Percentiles rank a stretch among this genome's conserved stretches.
Conservation (phyloP, 1,140 invertebrate species). For the Triops longicaudatus region DNA sequence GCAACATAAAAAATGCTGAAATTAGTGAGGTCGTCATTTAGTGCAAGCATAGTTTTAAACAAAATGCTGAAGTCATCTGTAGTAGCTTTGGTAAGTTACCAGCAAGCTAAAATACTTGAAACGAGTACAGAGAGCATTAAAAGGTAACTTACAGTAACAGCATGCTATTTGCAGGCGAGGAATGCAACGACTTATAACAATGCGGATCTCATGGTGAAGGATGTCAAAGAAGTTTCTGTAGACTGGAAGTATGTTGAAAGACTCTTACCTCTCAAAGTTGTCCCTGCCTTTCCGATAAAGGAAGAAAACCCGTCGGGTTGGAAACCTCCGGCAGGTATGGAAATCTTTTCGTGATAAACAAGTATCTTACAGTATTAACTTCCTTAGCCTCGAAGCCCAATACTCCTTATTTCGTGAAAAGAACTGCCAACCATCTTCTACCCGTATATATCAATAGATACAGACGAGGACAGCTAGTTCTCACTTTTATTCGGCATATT, state of each 20-base stretch:
- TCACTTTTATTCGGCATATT: slow-evolving; percentile 32
- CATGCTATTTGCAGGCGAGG: not conserved
- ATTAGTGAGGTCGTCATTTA: not conserved
- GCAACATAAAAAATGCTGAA: not conserved
- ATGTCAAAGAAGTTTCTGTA: not conserved
- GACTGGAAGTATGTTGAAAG: slow-evolving; percentile 32
- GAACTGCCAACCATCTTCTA: slow-evolving; percentile 33
- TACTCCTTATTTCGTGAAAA: slow-evolving; percentile 32
- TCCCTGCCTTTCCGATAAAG: slow-evolving; percentile 18
- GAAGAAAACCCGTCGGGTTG: slow-evolving; percentile 22
- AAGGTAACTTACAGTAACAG: no score
- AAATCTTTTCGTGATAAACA: not conserved
- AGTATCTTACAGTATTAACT: not conserved
- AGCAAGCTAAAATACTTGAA: no score
- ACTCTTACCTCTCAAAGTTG: slow-evolving; percentile 31
- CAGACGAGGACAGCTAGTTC: slow-evolving; percentile 22
- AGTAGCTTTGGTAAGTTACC: not conserved
- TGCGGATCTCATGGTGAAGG: not conserved
- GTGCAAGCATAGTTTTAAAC: not conserved
- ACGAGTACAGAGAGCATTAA: no score
- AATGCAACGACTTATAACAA: not conserved
- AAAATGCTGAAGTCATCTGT: not conserved
- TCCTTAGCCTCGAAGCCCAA: slow-evolving; percentile 28
- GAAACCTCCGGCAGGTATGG: slow-evolving; percentile 29
- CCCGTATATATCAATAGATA: slow-evolving; percentile 32